A percentile compares a stretch with the other conserved stretches of the same genome.
Conservation (phyloP, 2,797 vertebrate genomes). For the Alfaro cultratus region DNA sequence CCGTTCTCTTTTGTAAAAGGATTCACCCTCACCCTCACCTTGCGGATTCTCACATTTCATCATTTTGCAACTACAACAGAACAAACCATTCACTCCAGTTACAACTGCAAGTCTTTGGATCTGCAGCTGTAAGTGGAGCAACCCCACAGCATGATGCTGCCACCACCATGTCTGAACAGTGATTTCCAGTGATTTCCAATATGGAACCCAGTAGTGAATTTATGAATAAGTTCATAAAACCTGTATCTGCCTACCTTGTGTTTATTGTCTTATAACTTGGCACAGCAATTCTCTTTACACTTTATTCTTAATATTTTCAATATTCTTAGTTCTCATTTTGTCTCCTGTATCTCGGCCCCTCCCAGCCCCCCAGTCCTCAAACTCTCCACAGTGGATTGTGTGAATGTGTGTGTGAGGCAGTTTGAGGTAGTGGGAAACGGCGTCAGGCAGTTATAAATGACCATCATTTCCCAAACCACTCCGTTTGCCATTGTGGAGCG, state of each 20-base stretch:
- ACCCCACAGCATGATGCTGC: neutral
- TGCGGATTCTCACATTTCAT: neutral
- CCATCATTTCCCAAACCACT: constrained; percentile 85
- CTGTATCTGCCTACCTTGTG: neutral
- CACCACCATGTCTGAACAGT: neutral
- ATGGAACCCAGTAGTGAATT: neutral
- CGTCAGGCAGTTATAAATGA: constrained; percentile 88
- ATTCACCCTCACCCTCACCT: too few relatives aligned
- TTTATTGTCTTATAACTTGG: constrained; percentile 82
- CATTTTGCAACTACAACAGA: neutral
- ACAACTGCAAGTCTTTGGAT: neutral
- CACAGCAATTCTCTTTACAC: constrained; percentile 87
- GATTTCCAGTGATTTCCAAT: neutral
- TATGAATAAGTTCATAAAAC: neutral
- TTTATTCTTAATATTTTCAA: constrained; percentile 93
- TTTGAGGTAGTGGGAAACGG: constrained; percentile 51
- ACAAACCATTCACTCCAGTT: neutral
- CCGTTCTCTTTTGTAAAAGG: neutral
- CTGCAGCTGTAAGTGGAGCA: neutral
- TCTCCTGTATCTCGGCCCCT: constrained; percentile 30
- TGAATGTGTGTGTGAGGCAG: constrained; percentile 8
- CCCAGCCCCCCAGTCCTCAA: constrained; percentile 23
- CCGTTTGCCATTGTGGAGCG: constrained; percentile 83
- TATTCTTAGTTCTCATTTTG: constrained; percentile 74
- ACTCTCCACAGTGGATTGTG: constrained; percentile 12